A percentile compares a stretch with the other conserved stretches of the same genome.
These are phyloP conservation scores for Lampris megalopsis DNA, from an alignment of 2,113 vertebrate species.

Conservation along the genomic window DNA sequence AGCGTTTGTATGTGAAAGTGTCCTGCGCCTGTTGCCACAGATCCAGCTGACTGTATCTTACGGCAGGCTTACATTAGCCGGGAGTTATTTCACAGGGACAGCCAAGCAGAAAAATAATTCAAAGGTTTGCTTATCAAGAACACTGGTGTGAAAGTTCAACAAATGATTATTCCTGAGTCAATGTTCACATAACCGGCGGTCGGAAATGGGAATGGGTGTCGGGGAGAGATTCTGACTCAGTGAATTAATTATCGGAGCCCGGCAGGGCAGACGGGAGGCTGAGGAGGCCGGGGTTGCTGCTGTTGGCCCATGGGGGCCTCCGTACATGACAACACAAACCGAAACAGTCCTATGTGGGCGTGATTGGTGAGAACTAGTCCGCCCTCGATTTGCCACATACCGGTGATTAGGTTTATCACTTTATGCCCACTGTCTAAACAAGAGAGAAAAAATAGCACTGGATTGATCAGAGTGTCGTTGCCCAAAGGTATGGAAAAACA, in stretches of 20 bases:
- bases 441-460: background rate
- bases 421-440: conserved; percentile 10
- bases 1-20: background rate
- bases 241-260: conserved; percentile 74
- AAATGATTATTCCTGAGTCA: conserved; percentile 81
- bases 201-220: conserved; percentile 73
- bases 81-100: conserved; percentile 81
- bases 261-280: conserved; percentile 25
- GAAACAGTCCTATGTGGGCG: conserved; percentile 28
- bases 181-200: conserved; percentile 76
- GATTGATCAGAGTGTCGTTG: conserved; percentile 5
- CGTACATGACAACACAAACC: conserved; percentile 52
- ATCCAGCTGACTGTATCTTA: conserved; percentile 73
- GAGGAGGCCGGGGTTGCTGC: conserved; percentile 2
- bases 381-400: conserved; percentile 29
- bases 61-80: conserved; percentile 77
- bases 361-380: conserved; percentile 34
- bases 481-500: conserved; percentile 25
- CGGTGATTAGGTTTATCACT: conserved; percentile 27
- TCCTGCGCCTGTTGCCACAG: conserved; percentile 42
- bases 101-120: conserved; percentile 83
- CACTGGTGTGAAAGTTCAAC: conserved; percentile 77
- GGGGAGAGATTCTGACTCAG: conserved; percentile 61
- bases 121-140: conserved; percentile 81
- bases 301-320: conserved; percentile 30